A percentile compares a stretch with the other conserved stretches of the same genome.
phyloP scores from a whole-genome alignment of 1,140 invertebrate genomes.

The Drosophila sproati region DNA sequence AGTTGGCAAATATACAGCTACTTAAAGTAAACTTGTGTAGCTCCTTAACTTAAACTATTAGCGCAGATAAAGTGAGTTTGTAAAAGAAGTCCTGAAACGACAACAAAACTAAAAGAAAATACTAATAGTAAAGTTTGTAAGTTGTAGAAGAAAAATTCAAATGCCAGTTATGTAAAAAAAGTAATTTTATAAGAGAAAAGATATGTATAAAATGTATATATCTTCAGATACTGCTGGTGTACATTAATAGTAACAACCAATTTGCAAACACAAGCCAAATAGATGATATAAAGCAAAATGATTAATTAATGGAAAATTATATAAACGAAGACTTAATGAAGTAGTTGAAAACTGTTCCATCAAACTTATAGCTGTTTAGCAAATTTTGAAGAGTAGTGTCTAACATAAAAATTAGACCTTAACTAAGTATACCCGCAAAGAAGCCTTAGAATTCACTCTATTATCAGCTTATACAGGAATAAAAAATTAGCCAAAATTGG shows the following conservation, averaged over 20 bases:
- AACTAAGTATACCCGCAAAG: not conserved
- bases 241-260: no score
- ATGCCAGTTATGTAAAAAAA: no score
- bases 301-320: not conserved
- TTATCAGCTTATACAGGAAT: not conserved
- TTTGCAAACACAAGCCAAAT: not conserved
- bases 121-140: no score
- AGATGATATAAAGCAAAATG: not conserved
- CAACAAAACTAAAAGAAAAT: not conserved
- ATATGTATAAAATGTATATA: no score
- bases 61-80: not conserved
- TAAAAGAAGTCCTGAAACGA: not conserved
- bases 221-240: no score
- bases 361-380: not conserved
- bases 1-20: not conserved
- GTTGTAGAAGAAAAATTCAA: no score
- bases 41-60: not conserved
- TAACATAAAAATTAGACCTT: conserved; percentile 2
- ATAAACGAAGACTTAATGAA: not conserved
- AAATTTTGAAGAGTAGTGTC: not conserved
- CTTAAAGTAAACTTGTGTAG: not conserved
- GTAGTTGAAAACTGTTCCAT: not conserved
- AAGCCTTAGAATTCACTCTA: conserved; percentile 7
- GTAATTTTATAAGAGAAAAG: no score
- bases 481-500: conserved; percentile 16